Evolutionary conservation across 2,888 invertebrate species (phyloP).

Genomic region (Dichetophora obliterata): DNA sequence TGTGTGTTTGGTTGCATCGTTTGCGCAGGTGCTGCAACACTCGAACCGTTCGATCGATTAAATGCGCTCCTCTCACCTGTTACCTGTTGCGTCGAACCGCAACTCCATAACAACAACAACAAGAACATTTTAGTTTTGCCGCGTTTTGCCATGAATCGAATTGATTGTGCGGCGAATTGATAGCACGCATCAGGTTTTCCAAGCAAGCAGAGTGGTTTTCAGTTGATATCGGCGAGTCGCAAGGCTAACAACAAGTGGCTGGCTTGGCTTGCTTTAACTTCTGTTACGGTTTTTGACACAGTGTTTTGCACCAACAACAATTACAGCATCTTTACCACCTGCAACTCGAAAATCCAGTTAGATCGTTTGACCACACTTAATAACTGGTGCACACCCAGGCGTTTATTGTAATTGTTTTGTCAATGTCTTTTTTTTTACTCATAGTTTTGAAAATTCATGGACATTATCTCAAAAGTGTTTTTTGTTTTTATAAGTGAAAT

Average conservation of each 20-base stretch:
- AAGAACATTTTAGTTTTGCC: conserved; percentile 9
- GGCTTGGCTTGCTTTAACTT: conserved; percentile 40
- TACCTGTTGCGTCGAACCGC: conserved; percentile 20
- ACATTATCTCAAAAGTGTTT: not conserved
- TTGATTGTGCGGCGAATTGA: conserved; percentile 54
- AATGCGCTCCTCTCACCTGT: not conserved
- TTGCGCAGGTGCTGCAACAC: conserved; percentile 27
- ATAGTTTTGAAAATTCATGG: not conserved
- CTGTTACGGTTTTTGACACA: conserved; percentile 43
- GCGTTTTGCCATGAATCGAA: conserved; percentile 40
- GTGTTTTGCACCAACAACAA: conserved; percentile 33
- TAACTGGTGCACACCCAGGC: not conserved
- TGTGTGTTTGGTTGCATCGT: conserved; percentile 9
- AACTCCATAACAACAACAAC: no score
- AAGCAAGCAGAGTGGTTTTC: conserved; percentile 70
- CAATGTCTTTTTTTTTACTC: not conserved
- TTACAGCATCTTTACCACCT: not conserved
- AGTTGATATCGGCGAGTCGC: conserved; percentile 71
- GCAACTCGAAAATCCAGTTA: conserved; percentile 53
- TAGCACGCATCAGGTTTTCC: conserved; percentile 62
- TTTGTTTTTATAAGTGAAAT: not conserved
- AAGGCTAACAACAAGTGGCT: conserved; percentile 68
- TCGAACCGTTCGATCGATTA: conserved; percentile 25
- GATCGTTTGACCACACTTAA: not conserved
- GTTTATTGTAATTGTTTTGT: not conserved